Percentiles rank a stretch among this genome's conserved stretches.
These are phyloP conservation scores for Deilephila porcellus DNA, from an alignment of 2,888 invertebrate genomes.

Conservation along the genomic window DNA sequence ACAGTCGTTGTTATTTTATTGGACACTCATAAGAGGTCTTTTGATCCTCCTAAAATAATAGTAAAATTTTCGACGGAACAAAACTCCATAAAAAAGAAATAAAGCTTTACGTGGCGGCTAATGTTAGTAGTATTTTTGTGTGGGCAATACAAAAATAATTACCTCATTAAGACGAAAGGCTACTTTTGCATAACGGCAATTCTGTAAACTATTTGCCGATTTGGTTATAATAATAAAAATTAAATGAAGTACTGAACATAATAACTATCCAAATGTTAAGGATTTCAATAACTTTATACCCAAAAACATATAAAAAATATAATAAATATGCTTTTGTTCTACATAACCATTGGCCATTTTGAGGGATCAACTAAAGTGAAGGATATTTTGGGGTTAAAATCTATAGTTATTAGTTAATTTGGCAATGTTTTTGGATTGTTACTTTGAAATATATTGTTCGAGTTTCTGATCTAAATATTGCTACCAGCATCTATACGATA, in stretches of 20 bases:
- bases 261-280: too few relatives aligned
- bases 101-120: background rate
- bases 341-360: background rate
- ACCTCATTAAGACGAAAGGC: too few relatives aligned
- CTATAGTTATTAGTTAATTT: background rate
- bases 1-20: background rate
- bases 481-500: background rate
- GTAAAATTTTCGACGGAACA: background rate
- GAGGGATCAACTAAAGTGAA: background rate
- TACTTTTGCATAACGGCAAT: too few relatives aligned
- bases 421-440: constrained; percentile 1
- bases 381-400: background rate
- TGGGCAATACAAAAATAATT: too few relatives aligned
- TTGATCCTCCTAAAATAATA: background rate
- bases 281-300: background rate
- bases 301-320: background rate
- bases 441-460: background rate
- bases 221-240: too few relatives aligned
- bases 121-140: background rate
- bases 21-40: background rate
- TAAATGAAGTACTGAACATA: too few relatives aligned
- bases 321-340: background rate
- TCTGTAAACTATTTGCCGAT: too few relatives aligned
- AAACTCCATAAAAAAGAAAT: background rate
- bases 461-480: background rate